Conservation (phyloP, 2,113 vertebrate genomes). For the Corythornis vintsioides region DNA sequence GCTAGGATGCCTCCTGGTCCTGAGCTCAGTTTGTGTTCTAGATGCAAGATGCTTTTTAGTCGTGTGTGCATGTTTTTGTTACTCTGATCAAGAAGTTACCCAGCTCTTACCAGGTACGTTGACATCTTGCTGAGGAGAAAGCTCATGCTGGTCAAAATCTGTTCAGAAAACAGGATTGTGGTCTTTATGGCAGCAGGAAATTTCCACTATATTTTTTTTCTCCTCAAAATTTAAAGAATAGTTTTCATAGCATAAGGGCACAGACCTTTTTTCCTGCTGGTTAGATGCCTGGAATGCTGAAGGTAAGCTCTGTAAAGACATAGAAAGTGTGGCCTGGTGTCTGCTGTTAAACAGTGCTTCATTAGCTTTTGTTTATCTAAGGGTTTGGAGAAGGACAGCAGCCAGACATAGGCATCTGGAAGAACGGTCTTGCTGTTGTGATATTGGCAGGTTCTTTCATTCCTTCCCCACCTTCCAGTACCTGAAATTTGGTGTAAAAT, state of each 20-base stretch:
- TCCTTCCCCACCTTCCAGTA: background rate
- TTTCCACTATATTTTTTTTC: background rate
- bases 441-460: background rate
- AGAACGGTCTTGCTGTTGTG: background rate
- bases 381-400: background rate
- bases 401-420: background rate
- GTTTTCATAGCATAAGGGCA: background rate
- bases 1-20: background rate
- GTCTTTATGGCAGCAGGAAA: background rate
- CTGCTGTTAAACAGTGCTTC: background rate
- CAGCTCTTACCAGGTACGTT: background rate
- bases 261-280: background rate
- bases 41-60: background rate
- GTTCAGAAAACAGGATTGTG: background rate
- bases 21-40: background rate
- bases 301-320: background rate
- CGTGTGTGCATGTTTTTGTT: rapidly evolving
- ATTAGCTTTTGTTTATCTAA: background rate
- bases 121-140: background rate
- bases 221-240: background rate
- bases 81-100: background rate
- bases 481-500: background rate
- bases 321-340: background rate
- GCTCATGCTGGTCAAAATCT: rapidly evolving
- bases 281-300: background rate